Conservation (phyloP, 2,113 vertebrate genomes). For the Takifugu bimaculatus region DNA sequence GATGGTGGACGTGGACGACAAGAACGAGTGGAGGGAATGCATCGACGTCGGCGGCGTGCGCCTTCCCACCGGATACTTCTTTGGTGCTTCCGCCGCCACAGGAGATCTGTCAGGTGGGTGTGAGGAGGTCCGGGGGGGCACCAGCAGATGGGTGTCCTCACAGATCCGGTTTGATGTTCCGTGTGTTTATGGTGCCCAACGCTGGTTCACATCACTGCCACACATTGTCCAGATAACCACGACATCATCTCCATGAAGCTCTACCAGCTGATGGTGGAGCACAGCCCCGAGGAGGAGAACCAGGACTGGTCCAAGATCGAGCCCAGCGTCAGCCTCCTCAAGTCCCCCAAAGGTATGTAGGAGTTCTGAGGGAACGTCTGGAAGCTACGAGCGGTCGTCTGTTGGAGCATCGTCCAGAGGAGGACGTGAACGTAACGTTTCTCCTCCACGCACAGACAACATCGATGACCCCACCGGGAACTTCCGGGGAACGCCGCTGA, state of each 20-base stretch:
- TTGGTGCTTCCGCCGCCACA: constrained; percentile 93
- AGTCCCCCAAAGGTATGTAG: constrained; percentile 90
- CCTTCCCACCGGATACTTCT: constrained; percentile 95
- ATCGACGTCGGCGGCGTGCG: constrained; percentile 92
- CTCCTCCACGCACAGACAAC: constrained; percentile 76
- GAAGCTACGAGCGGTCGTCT: no score
- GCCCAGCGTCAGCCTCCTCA: constrained; percentile 92
- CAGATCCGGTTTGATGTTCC: no score
- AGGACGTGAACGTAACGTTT: neutral
- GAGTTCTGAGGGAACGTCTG: no score
- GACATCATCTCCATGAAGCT: constrained; percentile 98
- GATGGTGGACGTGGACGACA: constrained; percentile 93
- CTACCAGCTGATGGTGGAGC: constrained; percentile 97
- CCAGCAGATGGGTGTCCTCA: no score
- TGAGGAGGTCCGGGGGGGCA: neutral
- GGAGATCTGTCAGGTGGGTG: constrained; percentile 92
- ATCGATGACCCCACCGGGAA: constrained; percentile 95
- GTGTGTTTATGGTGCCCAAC: neutral
- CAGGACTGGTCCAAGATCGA: constrained; percentile 97
- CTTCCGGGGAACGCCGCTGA: constrained; percentile 90
- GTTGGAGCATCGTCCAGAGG: no score
- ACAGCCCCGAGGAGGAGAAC: constrained; percentile 87
- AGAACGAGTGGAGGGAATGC: constrained; percentile 97
- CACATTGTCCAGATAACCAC: constrained; percentile 84
- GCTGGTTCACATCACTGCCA: no score